phyloP scores from a whole-genome alignment of 1,140 invertebrate genomes.

The Copidosoma floridanum region DNA sequence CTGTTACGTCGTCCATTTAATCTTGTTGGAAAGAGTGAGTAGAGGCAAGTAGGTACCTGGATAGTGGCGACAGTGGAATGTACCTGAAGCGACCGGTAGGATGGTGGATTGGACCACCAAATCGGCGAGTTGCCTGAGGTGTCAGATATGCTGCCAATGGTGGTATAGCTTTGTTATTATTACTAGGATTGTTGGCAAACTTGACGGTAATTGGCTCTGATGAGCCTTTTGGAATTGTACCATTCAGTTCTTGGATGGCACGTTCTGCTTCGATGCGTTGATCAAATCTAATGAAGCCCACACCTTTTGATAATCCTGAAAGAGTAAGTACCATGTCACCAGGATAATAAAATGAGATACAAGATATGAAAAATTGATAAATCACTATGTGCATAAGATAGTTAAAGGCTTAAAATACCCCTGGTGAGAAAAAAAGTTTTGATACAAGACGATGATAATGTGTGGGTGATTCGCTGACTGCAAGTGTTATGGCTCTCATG shows the following conservation, averaged over 20 bases:
- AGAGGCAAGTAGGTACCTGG: constrained; percentile 63
- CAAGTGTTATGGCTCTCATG: too few relatives aligned
- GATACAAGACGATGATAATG: too few relatives aligned
- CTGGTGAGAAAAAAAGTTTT: too few relatives aligned
- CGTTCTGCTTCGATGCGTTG: constrained; percentile 95
- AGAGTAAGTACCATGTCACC: too few relatives aligned
- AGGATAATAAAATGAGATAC: too few relatives aligned
- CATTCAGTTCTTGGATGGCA: constrained; percentile 97
- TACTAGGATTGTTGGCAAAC: constrained; percentile 98
- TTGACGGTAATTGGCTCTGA: constrained; percentile 98
- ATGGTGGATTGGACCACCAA: constrained; percentile 90
- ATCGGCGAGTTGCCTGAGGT: constrained; percentile 75
- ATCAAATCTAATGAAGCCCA: constrained; percentile 99
- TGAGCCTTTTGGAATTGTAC: constrained; percentile 92
- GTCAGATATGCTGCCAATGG: constrained; percentile 90
- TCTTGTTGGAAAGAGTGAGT: constrained; percentile 56
- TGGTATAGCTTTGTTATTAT: constrained; percentile 86
- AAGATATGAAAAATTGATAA: too few relatives aligned
- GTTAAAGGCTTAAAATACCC: too few relatives aligned
- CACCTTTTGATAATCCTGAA: constrained; percentile 94
- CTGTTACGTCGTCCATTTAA: constrained; percentile 39
- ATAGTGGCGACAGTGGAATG: constrained; percentile 67
- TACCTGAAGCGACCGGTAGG: constrained; percentile 90
- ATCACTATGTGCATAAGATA: too few relatives aligned
- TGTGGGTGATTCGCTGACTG: too few relatives aligned